Evolutionary conservation across 2,113 vertebrate genomes (phyloP).

Genomic region (Barnardius zonarius): DNA sequence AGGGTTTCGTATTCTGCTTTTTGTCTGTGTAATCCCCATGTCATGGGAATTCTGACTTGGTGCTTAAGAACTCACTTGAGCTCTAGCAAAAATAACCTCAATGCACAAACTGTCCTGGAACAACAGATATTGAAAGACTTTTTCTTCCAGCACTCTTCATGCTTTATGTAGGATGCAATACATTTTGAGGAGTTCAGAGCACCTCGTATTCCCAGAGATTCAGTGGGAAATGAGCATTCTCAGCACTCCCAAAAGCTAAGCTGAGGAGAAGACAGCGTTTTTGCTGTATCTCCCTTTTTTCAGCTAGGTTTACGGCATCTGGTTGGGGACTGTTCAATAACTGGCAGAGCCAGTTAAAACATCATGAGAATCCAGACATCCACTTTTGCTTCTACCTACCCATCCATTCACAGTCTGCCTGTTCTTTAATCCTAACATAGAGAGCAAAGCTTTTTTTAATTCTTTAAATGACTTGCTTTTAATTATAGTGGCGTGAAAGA

Average conservation of each 20-base stretch:
- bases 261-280: background rate
- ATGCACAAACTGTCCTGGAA: background rate
- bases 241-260: background rate
- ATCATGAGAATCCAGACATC: background rate
- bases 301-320: background rate
- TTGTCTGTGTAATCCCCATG: conserved; percentile 26
- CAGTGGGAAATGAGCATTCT: background rate
- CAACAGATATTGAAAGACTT: background rate
- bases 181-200: background rate
- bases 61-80: background rate
- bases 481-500: background rate
- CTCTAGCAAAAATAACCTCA: background rate
- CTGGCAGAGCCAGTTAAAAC: background rate
- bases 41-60: conserved; percentile 17
- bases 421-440: background rate
- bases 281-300: background rate
- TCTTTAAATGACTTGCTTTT: background rate
- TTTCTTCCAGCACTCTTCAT: background rate
- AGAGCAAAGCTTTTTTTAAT: background rate
- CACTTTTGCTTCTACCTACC: background rate
- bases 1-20: conserved; percentile 57
- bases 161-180: background rate
- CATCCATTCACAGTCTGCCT: background rate
- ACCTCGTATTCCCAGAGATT: background rate
- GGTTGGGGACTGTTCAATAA: background rate